Base-by-base conservation (phyloP, 2,113 vertebrate species). In the Amblyornis subalaris region DNA sequence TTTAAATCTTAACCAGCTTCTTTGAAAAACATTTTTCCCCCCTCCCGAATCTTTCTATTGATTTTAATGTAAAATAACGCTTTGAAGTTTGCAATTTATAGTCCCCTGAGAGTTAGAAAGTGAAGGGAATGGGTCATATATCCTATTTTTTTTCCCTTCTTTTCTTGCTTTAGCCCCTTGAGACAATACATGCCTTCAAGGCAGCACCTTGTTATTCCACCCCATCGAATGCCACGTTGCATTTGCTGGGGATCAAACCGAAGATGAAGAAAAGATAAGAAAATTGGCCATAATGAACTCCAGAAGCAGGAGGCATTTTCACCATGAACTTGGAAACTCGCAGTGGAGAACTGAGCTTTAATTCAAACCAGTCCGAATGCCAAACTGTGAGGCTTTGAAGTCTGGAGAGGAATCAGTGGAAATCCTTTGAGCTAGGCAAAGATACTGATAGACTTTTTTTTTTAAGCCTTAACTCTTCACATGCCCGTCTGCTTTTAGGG, bases 281-380 rank as follows among this genome's bases (percentile, higher is more conserved):
- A 98, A 98, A 98, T 98, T 98, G 98, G 96, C 97, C 96, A 90
- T 99, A 99, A 99, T 99, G 98, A 98, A 98, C 98, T 98, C 98
- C 99, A 99, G 98, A 98, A 98, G 98, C 96, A 71, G 90, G 95
- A 81, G 38, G 97, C 97, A 98, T 98, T 98, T 98, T 98, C 98
- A 97, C 98, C 98, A 94, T 98, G 95, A 98, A 98, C 98, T 98
- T 97, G 97, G 98, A 98, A 98, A 98, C 92, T 81, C 50, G 17
- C 98, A 96, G 90, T 97, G 95, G 97, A 98, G 98, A 98, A 98
- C 98, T 98, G 97, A 97, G 96, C 96, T 98, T 87, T 99, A 99
- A 99, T 99, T 99, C 98, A 99, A 99, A 98, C 98, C 99, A 99
- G 98, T 95, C 95, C 80, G 53, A 85, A 95, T 87, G 93, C 98